A percentile compares a stretch with the other conserved stretches of the same genome.
Conservation (phyloP, 2,113 vertebrate species). For the Bolborhynchus lineola region DNA sequence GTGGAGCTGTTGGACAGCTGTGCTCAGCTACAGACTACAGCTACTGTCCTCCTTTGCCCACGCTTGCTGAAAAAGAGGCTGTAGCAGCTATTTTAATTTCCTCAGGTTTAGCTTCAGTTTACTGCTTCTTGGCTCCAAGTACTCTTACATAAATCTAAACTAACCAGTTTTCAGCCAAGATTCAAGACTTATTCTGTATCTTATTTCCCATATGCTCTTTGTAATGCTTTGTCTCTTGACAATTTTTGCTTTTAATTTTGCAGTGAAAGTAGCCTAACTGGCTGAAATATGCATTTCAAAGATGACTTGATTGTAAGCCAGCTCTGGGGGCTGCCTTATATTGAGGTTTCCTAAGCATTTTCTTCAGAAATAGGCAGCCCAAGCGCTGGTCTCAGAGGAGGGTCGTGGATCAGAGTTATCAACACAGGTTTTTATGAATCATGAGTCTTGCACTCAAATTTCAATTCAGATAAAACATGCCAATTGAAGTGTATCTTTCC, state of each 20-base stretch:
- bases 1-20: not conserved
- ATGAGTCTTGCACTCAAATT: conserved; percentile 10
- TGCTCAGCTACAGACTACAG: not conserved
- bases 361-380: not conserved
- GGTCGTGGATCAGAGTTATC: not conserved
- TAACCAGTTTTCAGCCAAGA: not conserved
- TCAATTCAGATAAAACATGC: conserved; percentile 24
- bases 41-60: not conserved
- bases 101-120: not conserved
- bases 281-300: not conserved
- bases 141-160: not conserved
- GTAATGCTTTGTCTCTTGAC: not conserved
- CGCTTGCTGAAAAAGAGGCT: not conserved
- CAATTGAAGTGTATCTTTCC: conserved; percentile 11
- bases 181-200: not conserved
- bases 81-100: not conserved
- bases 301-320: not conserved
- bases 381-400: not conserved
- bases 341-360: not conserved
- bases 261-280: not conserved
- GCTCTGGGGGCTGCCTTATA: not conserved
- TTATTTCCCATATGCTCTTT: not conserved
- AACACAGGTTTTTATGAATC: not conserved
- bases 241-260: not conserved
- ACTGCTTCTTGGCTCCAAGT: not conserved